A percentile compares a stretch with the other conserved stretches of the same genome.
Evolutionary conservation across 2,797 vertebrate genomes (phyloP).

Genomic region (Semaprochilodus insignis): DNA sequence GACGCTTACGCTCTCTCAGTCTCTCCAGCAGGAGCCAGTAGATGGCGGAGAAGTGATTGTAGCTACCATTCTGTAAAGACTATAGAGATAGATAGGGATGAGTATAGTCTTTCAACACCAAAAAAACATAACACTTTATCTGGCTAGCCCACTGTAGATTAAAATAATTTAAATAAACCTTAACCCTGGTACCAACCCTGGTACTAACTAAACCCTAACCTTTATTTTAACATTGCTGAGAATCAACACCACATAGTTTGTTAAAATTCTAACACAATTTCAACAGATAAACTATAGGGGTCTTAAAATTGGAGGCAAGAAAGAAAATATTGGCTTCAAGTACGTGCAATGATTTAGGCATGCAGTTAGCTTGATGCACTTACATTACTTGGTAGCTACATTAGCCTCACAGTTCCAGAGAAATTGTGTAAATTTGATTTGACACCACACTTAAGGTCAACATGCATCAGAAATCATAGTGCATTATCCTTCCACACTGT

Average conservation of each 20-base stretch:
- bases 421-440: neutral
- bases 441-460: neutral
- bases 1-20: conserved; percentile 79
- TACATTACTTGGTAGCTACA: neutral
- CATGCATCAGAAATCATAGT: too few species aligned
- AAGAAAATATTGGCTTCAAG: too few species aligned
- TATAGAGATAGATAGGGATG: conserved; percentile 50
- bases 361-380: neutral
- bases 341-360: neutral
- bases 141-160: too few species aligned
- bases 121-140: neutral
- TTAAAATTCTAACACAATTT: too few species aligned
- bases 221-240: too few species aligned
- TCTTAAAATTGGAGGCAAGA: too few species aligned
- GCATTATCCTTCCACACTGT: too few species aligned
- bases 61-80: conserved; percentile 88
- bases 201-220: too few species aligned
- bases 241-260: too few species aligned
- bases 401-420: neutral
- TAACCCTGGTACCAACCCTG: too few species aligned
- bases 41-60: conserved; percentile 89
- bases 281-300: too few species aligned
- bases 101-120: neutral
- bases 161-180: too few species aligned
- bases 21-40: conserved; percentile 87